Conservation (phyloP, 2,797 vertebrate species). For the Loris lydekkerianus region DNA sequence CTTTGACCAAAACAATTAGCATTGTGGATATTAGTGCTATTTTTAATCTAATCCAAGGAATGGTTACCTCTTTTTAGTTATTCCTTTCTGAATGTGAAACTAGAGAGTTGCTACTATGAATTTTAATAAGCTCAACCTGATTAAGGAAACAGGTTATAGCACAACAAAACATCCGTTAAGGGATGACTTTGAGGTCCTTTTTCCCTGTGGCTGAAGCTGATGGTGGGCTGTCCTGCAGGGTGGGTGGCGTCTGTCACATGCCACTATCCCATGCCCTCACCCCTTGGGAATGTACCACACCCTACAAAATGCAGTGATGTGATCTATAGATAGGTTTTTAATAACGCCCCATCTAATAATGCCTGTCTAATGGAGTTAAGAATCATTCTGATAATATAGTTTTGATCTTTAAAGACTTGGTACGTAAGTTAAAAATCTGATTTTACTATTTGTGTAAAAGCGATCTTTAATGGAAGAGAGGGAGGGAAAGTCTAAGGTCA, state of each 20-base stretch:
- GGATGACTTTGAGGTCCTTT: not conserved
- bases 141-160: not conserved
- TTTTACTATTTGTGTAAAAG: conserved; percentile 44
- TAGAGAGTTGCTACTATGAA: not conserved
- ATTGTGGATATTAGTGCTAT: not conserved
- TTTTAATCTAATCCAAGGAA: not conserved
- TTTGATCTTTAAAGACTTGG: conserved; percentile 62
- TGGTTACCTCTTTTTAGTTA: not conserved
- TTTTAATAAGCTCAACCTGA: not conserved
- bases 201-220: not conserved
- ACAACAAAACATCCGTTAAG: rapidly evolving
- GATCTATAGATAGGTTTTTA: not conserved
- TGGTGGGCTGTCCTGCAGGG: not conserved
- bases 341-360: conserved; percentile 43
- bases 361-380: conserved; percentile 57
- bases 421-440: conserved; percentile 37
- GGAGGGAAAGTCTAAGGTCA: not conserved
- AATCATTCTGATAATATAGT: conserved; percentile 66
- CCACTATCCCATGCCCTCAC: not conserved
- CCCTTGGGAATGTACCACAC: not conserved
- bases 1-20: not conserved
- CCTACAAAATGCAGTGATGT: not conserved
- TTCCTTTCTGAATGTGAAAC: conserved; percentile 27
- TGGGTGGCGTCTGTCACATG: not conserved
- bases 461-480: not conserved